phyloP scores from a whole-genome alignment of 2,888 invertebrate species.

The Diaprepes abbreviatus region DNA sequence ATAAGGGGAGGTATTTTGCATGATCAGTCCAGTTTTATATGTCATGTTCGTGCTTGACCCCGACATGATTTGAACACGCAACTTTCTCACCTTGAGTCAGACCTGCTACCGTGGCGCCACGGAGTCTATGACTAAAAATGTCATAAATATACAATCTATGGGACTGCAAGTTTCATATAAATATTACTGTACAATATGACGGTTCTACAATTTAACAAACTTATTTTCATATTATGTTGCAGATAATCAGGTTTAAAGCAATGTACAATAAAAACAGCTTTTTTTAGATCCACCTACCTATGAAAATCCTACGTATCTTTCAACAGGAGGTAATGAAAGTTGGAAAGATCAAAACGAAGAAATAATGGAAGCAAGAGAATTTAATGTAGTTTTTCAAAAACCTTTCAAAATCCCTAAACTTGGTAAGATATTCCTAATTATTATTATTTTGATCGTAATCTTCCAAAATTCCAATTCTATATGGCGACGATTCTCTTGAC shows the following conservation, averaged over 20 bases:
- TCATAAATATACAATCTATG: no score
- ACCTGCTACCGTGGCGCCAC: conserved; percentile 98
- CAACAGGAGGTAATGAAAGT: conserved; percentile 35
- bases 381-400: conserved; percentile 36
- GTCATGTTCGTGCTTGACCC: no score
- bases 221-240: no score
- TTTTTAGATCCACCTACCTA: conserved; percentile 70
- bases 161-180: no score
- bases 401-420: conserved; percentile 25
- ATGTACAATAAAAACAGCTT: conserved; percentile 4
- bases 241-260: no score
- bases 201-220: no score
- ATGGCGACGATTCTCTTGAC: no score
- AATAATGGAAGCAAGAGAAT: conserved; percentile 26
- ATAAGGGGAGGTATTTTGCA: no score
- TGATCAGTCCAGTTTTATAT: no score
- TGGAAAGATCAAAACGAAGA: conserved; percentile 7
- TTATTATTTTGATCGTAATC: no score
- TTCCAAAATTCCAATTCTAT: no score
- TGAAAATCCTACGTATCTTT: conserved; percentile 65
- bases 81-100: conserved; percentile 98
- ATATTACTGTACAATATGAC: neutral
- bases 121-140: conserved; percentile 80
- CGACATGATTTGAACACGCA: conserved; percentile 98
- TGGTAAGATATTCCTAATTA: no score